These are phyloP conservation scores for Choreutis nemorana DNA, from an alignment of 2,888 invertebrate species.

Conservation along the genomic window DNA sequence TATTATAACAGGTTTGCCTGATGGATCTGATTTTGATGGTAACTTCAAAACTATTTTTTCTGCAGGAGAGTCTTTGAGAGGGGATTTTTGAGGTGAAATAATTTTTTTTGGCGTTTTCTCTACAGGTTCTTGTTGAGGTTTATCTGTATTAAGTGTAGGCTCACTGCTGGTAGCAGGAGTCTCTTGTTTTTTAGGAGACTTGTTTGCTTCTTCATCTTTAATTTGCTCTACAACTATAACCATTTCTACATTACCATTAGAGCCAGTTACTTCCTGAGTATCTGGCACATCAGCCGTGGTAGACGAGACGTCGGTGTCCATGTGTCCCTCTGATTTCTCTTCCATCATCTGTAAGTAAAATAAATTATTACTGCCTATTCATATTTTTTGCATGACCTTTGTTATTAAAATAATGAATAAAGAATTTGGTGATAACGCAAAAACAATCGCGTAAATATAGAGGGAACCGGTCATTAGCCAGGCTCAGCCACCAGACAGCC, in stretches of 20 bases:
- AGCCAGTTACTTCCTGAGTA: conserved; percentile 30
- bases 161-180: no score
- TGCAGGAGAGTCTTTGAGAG: not conserved
- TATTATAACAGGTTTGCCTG: no score
- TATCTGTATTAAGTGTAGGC: not conserved
- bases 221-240: conserved; percentile 42
- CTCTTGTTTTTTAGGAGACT: not conserved
- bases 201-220: conserved; percentile 19
- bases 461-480: conserved; percentile 47
- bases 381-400: conserved; percentile 18
- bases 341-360: conserved; percentile 55
- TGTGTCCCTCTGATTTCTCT: conserved; percentile 40
- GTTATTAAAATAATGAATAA: conserved; percentile 7
- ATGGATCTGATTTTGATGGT: not conserved
- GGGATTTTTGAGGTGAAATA: not conserved
- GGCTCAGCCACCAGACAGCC: conserved; percentile 33
- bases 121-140: not conserved
- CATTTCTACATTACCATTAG: conserved; percentile 38
- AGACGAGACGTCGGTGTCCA: conserved; percentile 53
- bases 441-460: conserved; percentile 28
- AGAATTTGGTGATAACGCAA: conserved; percentile 7
- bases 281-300: conserved; percentile 40
- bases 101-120: not conserved
- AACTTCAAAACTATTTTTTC: not conserved
- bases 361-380: no score